A percentile compares a stretch with the other conserved stretches of the same genome.
Evolutionary conservation across 2,888 invertebrate species (phyloP).

Genomic region (Tuta absoluta): DNA sequence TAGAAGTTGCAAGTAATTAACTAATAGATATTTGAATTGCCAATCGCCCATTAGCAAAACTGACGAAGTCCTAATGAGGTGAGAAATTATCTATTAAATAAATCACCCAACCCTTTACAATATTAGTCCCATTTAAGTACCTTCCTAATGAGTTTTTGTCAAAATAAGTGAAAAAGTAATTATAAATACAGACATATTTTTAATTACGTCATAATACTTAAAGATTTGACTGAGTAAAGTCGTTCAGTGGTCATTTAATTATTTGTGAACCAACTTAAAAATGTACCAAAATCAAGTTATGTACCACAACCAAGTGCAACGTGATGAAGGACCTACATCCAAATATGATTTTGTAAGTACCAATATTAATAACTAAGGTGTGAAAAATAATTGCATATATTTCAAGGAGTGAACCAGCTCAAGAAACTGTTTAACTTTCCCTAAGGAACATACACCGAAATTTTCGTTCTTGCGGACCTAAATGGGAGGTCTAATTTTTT

Average conservation of each 20-base stretch:
- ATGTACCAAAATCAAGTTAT: background rate
- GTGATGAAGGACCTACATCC: background rate
- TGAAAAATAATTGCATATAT: no score
- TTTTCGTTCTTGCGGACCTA: no score
- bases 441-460: no score
- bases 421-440: no score
- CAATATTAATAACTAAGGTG: background rate
- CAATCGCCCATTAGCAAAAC: no score
- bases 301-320: background rate
- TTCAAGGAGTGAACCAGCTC: no score
- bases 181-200: background rate
- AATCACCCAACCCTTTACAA: background rate
- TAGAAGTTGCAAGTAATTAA: no score
- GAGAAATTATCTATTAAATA: background rate
- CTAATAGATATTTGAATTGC: no score
- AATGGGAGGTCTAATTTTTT: no score
- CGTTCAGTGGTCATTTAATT: background rate
- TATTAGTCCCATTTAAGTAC: background rate
- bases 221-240: background rate
- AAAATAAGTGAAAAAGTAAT: background rate
- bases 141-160: background rate
- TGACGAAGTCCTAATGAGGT: no score
- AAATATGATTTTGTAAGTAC: constrained; percentile 4
- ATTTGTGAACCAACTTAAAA: background rate
- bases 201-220: background rate